phyloP scores from a whole-genome alignment of 2,113 vertebrate species.

The Hiodon alosoides region DNA sequence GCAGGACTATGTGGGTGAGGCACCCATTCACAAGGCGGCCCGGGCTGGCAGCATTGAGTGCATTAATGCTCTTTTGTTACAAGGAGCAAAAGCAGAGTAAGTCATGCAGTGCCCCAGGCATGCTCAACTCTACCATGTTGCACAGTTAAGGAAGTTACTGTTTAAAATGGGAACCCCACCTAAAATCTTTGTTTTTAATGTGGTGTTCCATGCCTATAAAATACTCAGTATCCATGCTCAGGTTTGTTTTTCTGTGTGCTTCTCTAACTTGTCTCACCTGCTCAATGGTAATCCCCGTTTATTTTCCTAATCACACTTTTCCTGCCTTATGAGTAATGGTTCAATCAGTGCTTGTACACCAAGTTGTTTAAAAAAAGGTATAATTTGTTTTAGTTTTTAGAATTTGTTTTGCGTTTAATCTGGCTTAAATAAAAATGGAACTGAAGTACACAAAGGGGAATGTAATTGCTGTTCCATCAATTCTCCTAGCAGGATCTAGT shows the following conservation, averaged over 20 bases:
- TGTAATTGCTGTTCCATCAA: too few relatives aligned
- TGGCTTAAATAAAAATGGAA: background rate
- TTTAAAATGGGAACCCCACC: constrained; percentile 57
- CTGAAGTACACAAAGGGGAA: background rate
- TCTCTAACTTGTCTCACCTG: background rate
- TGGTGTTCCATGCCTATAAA: constrained; percentile 3
- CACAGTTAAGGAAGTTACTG: constrained; percentile 14
- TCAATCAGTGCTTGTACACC: background rate
- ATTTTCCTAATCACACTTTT: background rate
- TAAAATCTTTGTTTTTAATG: constrained; percentile 19
- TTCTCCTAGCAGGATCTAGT: too few relatives aligned
- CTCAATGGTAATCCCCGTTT: background rate
- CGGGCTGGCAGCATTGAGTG: constrained; percentile 91
- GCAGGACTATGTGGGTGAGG: constrained; percentile 92
- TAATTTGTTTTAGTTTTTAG: background rate
- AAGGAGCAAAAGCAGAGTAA: constrained; percentile 87
- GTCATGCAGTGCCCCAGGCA: constrained; percentile 49
- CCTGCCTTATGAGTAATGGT: background rate
- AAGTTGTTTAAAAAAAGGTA: background rate
- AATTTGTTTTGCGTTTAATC: background rate
- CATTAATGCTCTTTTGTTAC: constrained; percentile 81
- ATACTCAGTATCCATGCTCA: background rate
- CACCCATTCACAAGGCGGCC: constrained; percentile 92
- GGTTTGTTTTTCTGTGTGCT: background rate
- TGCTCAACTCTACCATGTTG: constrained; percentile 10